Conservation (phyloP, 2,113 vertebrate genomes). For the Sterna hirundo region DNA sequence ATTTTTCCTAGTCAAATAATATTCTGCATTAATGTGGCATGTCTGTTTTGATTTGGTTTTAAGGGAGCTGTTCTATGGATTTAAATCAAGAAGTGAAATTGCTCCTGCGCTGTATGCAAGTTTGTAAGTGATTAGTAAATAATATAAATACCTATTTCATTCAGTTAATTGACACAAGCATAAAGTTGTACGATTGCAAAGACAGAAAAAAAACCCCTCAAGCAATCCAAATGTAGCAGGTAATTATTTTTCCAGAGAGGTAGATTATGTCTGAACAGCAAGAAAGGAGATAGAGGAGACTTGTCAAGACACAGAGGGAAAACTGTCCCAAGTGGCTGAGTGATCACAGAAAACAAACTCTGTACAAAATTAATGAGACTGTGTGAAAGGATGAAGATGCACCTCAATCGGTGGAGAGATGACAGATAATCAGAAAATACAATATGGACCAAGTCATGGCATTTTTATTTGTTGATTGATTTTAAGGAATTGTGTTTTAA, state of each 20-base stretch:
- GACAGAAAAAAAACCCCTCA: background rate
- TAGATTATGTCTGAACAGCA: background rate
- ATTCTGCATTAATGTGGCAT: background rate
- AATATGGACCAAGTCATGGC: background rate
- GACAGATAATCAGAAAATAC: background rate
- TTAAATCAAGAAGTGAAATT: conserved; percentile 17
- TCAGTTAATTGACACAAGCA: background rate
- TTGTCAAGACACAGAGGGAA: background rate
- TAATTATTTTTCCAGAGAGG: background rate
- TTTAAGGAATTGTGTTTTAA: background rate
- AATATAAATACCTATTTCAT: background rate
- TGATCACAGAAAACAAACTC: background rate
- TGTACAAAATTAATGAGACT: background rate
- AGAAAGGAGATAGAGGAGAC: background rate
- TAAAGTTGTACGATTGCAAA: background rate
- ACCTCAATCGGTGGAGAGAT: background rate
- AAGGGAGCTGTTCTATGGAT: background rate
- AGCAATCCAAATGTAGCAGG: background rate
- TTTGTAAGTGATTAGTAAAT: conserved; percentile 7
- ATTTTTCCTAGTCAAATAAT: conserved; percentile 3
- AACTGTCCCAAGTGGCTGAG: background rate
- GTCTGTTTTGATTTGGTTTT: conserved; percentile 28
- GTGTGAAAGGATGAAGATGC: background rate
- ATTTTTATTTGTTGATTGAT: background rate
- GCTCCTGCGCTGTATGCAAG: background rate